A percentile compares a stretch with the other conserved stretches of the same genome.
Evolutionary conservation across 1,140 invertebrate genomes (phyloP).

Genomic region (Aplysia californica): DNA sequence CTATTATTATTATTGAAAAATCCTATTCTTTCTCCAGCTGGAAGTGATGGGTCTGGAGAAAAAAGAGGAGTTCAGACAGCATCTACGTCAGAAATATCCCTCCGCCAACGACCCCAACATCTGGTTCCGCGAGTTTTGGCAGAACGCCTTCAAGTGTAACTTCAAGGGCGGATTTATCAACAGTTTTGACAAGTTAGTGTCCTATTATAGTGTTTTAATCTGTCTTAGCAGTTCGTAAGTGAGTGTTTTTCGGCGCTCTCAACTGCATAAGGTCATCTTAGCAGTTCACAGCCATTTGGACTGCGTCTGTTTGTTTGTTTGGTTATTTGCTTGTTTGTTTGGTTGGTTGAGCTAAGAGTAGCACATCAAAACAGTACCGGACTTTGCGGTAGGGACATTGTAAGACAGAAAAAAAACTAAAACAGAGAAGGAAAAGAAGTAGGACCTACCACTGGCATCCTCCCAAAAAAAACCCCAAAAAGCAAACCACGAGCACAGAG

Average conservation of each 20-base stretch:
- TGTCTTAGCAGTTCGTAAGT: not conserved
- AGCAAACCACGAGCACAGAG: too few relatives aligned
- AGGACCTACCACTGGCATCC: too few relatives aligned
- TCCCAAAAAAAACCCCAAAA: too few relatives aligned
- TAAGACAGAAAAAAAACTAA: too few relatives aligned
- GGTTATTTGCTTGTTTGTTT: not conserved
- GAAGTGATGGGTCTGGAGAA: conserved; percentile 3
- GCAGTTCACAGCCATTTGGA: too few relatives aligned
- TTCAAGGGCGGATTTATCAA: conserved; percentile 46
- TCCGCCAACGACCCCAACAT: conserved; percentile 32
- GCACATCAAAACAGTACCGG: not conserved
- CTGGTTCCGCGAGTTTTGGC: conserved; percentile 56
- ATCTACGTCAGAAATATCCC: conserved; percentile 33
- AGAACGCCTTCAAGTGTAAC: conserved; percentile 51
- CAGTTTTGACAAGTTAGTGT: conserved; percentile 25
- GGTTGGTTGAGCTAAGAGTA: not conserved
- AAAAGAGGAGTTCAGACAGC: conserved; percentile 19
- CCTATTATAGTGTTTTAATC: not conserved
- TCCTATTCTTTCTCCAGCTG: too few relatives aligned
- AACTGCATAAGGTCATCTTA: too few relatives aligned
- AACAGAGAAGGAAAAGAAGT: too few relatives aligned
- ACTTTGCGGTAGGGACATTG: too few relatives aligned
- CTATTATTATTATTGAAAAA: too few relatives aligned
- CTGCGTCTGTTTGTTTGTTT: not conserved
- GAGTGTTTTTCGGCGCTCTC: too few relatives aligned